Conservation (phyloP, 2,797 vertebrate genomes). For the Bovichtus diacanthus region DNA sequence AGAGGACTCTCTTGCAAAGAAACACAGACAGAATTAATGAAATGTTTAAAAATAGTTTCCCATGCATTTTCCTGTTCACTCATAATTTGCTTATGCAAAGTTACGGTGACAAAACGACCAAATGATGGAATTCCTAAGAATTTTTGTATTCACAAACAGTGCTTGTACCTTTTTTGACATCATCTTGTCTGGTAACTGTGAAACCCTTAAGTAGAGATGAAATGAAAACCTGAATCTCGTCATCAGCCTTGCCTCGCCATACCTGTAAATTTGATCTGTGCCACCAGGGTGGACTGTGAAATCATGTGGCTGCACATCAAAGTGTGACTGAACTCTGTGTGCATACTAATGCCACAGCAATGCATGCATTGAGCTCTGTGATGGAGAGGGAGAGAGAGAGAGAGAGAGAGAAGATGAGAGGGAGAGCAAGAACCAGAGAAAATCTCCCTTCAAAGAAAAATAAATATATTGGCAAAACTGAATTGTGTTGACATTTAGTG, state of each 20-base stretch:
- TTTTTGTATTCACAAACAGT: slow-evolving; percentile 39
- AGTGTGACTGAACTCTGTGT: slow-evolving; percentile 78
- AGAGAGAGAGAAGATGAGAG: neutral
- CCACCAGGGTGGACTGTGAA: slow-evolving; percentile 85
- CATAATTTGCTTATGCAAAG: slow-evolving; percentile 3
- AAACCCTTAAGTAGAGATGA: slow-evolving; percentile 67
- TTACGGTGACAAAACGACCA: slow-evolving; percentile 8
- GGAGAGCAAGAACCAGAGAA: slow-evolving; percentile 43
- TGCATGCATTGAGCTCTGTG: slow-evolving; percentile 49
- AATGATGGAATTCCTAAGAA: slow-evolving; percentile 29
- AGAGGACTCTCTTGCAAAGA: slow-evolving; percentile 40
- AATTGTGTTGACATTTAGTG: slow-evolving; percentile 67
- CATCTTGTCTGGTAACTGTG: slow-evolving; percentile 62
- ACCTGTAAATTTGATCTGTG: slow-evolving; percentile 85
- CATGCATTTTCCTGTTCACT: neutral
- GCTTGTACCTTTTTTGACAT: slow-evolving; percentile 34
- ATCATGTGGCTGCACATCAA: slow-evolving; percentile 86
- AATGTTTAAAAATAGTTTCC: slow-evolving; percentile 8
- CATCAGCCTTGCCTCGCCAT: slow-evolving; percentile 80
- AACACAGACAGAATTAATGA: slow-evolving; percentile 12
- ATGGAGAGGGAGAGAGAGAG: slow-evolving; percentile 34
- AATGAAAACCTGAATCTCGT: slow-evolving; percentile 78
- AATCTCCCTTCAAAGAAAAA: slow-evolving; percentile 69
- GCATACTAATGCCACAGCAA: slow-evolving; percentile 81
- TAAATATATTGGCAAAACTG: slow-evolving; percentile 58